Evolutionary conservation across 2,888 invertebrate species (phyloP).

Genomic region (Leptarthrus brevirostris): DNA sequence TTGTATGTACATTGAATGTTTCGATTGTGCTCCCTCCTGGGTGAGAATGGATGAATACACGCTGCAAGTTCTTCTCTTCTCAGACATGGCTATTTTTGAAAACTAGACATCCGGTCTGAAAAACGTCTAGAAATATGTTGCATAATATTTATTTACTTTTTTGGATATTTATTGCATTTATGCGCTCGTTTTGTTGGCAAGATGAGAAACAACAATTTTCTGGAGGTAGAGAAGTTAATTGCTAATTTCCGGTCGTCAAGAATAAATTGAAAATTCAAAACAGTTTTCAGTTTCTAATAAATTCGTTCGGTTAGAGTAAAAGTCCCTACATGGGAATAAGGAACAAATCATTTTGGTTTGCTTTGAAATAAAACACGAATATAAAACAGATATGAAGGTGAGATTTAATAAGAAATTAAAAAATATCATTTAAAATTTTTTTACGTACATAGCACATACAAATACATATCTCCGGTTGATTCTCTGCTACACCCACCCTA

Average conservation of each 20-base stretch:
- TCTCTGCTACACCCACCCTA: too few relatives aligned
- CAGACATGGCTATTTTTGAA: slow-evolving; percentile 55
- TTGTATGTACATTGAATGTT: background rate
- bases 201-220: background rate
- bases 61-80: slow-evolving; percentile 1
- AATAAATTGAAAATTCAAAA: background rate
- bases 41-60: background rate
- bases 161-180: slow-evolving; percentile 34
- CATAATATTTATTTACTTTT: slow-evolving; percentile 48
- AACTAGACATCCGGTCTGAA: slow-evolving; percentile 57
- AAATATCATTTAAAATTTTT: too few relatives aligned
- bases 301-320: too few relatives aligned
- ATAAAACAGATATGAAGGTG: too few relatives aligned
- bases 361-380: too few relatives aligned
- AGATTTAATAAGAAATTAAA: too few relatives aligned
- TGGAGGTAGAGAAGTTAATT: background rate
- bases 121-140: slow-evolving; percentile 49
- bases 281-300: too few relatives aligned
- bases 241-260: background rate
- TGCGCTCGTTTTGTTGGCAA: slow-evolving; percentile 11
- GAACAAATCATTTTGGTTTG: too few relatives aligned
- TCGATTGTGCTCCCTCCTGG: slow-evolving; percentile 3
- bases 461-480: too few relatives aligned
- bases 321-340: too few relatives aligned
- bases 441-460: too few relatives aligned